phyloP scores from a whole-genome alignment of 2,888 invertebrate species.

The Ctena decussata region DNA sequence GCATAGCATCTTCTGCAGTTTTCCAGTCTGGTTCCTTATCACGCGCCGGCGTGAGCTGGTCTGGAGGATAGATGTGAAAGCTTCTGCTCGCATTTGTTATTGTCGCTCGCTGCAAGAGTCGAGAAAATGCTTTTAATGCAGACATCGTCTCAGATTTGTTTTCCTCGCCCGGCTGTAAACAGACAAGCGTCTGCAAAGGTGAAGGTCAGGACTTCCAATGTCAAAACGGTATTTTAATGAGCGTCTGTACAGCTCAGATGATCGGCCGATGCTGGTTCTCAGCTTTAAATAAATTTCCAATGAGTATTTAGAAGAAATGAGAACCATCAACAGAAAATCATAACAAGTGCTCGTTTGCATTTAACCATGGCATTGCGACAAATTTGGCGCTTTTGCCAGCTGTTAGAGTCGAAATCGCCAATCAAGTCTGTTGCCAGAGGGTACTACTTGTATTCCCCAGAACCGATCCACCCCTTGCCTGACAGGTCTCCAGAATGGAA shows the following conservation, averaged over 20 bases:
- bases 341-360: not conserved
- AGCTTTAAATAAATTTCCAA: not conserved
- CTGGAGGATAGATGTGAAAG: constrained; percentile 93
- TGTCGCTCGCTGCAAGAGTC: constrained; percentile 42
- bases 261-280: constrained; percentile 13
- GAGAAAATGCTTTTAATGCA: constrained; percentile 20
- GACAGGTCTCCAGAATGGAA: constrained; percentile 91
- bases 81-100: not conserved
- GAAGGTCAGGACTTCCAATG: constrained; percentile 34
- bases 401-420: not conserved
- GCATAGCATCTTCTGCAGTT: constrained; percentile 92
- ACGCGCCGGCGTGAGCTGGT: constrained; percentile 92
- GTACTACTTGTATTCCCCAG: constrained; percentile 92
- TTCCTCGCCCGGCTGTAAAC: not conserved
- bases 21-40: constrained; percentile 91
- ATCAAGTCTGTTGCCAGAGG: constrained; percentile 21
- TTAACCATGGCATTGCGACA: constrained; percentile 42
- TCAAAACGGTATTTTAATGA: constrained; percentile 20
- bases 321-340: not conserved
- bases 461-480: constrained; percentile 93
- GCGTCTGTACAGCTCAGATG: constrained; percentile 4
- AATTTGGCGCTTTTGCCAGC: constrained; percentile 11
- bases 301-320: no score
- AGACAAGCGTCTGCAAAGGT: constrained; percentile 3
- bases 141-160: constrained; percentile 1